These are phyloP conservation scores for Chamaetylas fuelleborni DNA, from an alignment of 2,113 vertebrate species.

Conservation along the genomic window DNA sequence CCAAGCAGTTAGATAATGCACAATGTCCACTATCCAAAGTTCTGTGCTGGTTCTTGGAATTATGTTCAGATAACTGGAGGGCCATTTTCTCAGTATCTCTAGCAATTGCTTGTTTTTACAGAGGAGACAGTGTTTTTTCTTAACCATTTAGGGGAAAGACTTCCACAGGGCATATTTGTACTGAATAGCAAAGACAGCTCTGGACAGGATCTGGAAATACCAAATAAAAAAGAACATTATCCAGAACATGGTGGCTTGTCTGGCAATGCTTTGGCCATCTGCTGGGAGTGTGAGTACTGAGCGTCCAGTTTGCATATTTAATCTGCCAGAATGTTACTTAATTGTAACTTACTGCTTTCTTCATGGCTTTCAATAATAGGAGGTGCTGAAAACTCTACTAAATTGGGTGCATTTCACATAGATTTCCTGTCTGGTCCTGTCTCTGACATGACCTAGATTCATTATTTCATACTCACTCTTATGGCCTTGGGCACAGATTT, in stretches of 20 bases:
- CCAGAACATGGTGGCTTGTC: background rate
- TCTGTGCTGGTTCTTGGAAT: background rate
- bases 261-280: background rate
- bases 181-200: background rate
- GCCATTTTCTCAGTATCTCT: background rate
- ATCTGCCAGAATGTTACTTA: background rate
- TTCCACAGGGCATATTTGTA: background rate
- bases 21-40: background rate
- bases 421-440: background rate
- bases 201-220: background rate
- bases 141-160: background rate
- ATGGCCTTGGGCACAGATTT: background rate
- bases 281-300: background rate
- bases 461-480: background rate
- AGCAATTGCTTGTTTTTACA: background rate
- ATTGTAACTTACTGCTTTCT: background rate
- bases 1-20: background rate
- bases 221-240: background rate
- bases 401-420: background rate
- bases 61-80: background rate
- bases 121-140: background rate
- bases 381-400: background rate
- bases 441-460: background rate
- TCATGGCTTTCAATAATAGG: background rate
- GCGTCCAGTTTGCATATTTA: background rate